Percentiles rank a stretch among this genome's conserved stretches.
Evolutionary conservation across 2,797 vertebrate species (phyloP).

Genomic region (Eupleurogrammus muticus): DNA sequence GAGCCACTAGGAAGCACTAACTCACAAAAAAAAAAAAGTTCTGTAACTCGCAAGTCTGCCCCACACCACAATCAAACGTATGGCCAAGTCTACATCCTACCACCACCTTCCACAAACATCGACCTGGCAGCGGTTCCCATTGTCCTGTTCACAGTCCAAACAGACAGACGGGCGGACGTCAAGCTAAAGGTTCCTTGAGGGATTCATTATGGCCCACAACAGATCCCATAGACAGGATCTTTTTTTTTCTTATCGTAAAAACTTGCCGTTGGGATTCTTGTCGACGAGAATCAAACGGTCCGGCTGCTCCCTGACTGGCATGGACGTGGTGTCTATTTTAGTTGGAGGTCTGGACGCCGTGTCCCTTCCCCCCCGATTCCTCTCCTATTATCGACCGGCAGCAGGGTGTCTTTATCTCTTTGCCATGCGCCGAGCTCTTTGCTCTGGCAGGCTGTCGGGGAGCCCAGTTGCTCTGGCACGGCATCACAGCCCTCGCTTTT

Average conservation of each 20-base stretch:
- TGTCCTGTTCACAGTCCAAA: neutral
- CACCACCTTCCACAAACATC: too few relatives aligned
- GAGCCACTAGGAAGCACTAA: too few relatives aligned
- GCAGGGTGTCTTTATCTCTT: slow-evolving; percentile 82
- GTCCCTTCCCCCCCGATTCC: slow-evolving; percentile 50
- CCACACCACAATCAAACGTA: too few relatives aligned
- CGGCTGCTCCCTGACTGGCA: slow-evolving; percentile 23
- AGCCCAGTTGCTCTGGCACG: slow-evolving; percentile 75
- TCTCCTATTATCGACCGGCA: slow-evolving; percentile 74
- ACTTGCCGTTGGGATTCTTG: slow-evolving; percentile 22
- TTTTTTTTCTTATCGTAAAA: slow-evolving; percentile 13
- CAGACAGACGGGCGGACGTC: neutral
- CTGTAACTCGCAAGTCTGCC: too few relatives aligned
- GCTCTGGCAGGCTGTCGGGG: slow-evolving; percentile 71
- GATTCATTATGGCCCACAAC: neutral
- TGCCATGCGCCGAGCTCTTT: slow-evolving; percentile 64
- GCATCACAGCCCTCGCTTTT: slow-evolving; percentile 80
- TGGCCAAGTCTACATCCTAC: too few relatives aligned
- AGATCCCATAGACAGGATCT: neutral
- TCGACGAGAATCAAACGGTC: slow-evolving; percentile 44
- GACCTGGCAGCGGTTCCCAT: too few relatives aligned
- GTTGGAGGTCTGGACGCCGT: slow-evolving; percentile 33
- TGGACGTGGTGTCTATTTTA: slow-evolving; percentile 26
- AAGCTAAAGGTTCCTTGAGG: neutral
- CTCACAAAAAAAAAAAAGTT: too few relatives aligned